These are phyloP conservation scores for Phoebastria nigripes DNA, from an alignment of 2,797 vertebrate species.

Conservation along the genomic window DNA sequence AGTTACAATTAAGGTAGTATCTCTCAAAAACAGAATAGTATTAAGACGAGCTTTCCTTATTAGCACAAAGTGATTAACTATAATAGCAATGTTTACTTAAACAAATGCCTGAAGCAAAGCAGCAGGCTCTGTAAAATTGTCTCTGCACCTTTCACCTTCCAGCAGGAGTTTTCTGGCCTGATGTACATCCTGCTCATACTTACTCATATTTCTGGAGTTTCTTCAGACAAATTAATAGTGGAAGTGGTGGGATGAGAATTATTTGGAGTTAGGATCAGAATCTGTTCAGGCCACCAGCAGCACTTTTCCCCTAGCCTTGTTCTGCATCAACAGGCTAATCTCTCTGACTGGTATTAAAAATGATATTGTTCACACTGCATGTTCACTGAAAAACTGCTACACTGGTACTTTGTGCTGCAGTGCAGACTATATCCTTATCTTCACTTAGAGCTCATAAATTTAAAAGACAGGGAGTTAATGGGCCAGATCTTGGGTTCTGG, in stretches of 20 bases:
- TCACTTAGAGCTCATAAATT: constrained; percentile 1
- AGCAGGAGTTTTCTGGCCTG: neutral
- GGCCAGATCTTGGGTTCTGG: neutral
- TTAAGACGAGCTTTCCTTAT: neutral
- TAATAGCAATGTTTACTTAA: constrained; percentile 21
- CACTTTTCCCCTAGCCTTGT: neutral
- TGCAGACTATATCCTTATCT: neutral
- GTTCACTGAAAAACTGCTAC: neutral
- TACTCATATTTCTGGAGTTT: neutral
- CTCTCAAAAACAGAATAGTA: neutral
- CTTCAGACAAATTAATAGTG: neutral
- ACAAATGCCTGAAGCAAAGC: neutral
- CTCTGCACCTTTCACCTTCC: neutral
- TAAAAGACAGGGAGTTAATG: neutral
- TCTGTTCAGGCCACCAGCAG: neutral
- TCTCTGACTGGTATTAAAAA: neutral
- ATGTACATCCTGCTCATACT: neutral
- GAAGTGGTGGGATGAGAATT: neutral
- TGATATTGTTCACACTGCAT: neutral
- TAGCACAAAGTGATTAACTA: constrained; percentile 3
- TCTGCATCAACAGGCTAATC: neutral
- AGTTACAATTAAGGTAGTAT: neutral
- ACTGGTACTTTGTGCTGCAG: neutral
- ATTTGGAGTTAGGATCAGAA: neutral
- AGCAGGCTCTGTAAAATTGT: neutral